Conservation (phyloP, 2,113 vertebrate species). For the Tenebrosternarchus preto region DNA sequence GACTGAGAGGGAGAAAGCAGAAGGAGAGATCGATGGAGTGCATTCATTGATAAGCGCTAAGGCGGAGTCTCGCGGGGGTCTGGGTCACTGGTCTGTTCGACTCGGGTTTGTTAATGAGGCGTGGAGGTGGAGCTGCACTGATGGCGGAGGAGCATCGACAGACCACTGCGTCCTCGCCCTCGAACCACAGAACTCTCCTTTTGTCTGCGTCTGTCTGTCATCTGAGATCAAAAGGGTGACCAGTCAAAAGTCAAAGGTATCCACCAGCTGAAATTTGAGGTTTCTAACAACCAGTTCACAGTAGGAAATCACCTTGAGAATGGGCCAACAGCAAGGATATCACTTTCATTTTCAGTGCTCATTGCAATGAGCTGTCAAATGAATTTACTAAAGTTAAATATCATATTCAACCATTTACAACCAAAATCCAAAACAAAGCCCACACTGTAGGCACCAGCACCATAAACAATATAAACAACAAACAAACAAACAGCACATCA, state of each 20-base stretch:
- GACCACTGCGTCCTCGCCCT: constrained; percentile 1
- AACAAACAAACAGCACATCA: no score
- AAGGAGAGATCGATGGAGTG: constrained; percentile 41
- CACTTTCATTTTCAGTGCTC: no score
- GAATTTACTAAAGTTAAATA: no score
- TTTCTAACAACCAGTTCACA: no score
- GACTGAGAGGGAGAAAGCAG: not conserved
- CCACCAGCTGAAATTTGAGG: no score
- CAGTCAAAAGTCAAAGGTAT: not conserved
- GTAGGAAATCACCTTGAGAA: no score
- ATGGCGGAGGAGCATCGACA: constrained; percentile 46
- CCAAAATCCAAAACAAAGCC: no score
- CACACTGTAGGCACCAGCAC: no score
- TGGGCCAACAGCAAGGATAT: no score
- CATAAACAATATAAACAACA: no score
- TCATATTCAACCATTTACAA: no score
- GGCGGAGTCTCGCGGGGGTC: constrained; percentile 24
- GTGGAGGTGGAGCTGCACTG: constrained; percentile 9
- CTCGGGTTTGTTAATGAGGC: constrained; percentile 45
- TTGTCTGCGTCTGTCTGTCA: constrained; percentile 15
- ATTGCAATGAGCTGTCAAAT: no score
- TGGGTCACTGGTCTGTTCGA: constrained; percentile 49
- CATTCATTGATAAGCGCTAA: constrained; percentile 55
- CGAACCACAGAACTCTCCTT: not conserved
- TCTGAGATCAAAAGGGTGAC: not conserved